These are phyloP conservation scores for Acanthaster planci DNA, from an alignment of 35 echinoderm and acorn worm genomes.

Conservation along the genomic window DNA sequence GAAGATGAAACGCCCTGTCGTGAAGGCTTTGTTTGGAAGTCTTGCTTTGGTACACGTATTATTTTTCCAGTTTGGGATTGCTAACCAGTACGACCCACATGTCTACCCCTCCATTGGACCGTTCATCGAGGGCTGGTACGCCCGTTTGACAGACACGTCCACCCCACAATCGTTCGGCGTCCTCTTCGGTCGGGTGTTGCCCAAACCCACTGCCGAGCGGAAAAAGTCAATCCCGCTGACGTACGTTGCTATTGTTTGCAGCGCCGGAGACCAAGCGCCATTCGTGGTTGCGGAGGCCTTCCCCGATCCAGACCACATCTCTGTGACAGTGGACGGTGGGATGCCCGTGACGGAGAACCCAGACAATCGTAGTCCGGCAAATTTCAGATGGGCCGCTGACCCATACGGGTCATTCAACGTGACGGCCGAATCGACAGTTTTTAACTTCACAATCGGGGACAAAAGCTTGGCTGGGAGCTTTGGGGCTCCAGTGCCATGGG, in stretches of 20 bases:
- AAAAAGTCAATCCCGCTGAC: background rate
- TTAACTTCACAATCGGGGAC: conserved; percentile 64
- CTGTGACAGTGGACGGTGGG: conserved; percentile 51
- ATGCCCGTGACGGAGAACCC: conserved; percentile 36
- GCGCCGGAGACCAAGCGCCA: conserved; percentile 13
- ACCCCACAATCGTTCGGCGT: conserved; percentile 63
- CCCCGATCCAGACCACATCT: conserved; percentile 57
- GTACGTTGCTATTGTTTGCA: conserved; percentile 63
- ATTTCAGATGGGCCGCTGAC: conserved; percentile 72
- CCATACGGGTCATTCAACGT: conserved; percentile 84
- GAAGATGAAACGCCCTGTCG: no score
- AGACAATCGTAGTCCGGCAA: conserved; percentile 31
- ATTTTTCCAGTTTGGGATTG: background rate
- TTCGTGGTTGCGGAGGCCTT: conserved; percentile 55
- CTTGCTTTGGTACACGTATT: no score
- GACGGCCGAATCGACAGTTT: conserved; percentile 54
- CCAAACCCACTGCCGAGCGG: background rate
- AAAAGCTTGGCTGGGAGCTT: conserved; percentile 65
- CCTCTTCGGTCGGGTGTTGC: conserved; percentile 75
- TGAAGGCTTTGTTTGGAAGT: no score
- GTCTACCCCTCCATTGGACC: conserved; percentile 63
- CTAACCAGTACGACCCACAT: conserved; percentile 81
- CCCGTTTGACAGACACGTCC: conserved; percentile 61
- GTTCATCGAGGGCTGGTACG: conserved; percentile 93
- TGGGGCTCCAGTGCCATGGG: conserved; percentile 63